Base-by-base conservation (phyloP, 1,140 invertebrate species). In the Helicoverpa zea region DNA sequence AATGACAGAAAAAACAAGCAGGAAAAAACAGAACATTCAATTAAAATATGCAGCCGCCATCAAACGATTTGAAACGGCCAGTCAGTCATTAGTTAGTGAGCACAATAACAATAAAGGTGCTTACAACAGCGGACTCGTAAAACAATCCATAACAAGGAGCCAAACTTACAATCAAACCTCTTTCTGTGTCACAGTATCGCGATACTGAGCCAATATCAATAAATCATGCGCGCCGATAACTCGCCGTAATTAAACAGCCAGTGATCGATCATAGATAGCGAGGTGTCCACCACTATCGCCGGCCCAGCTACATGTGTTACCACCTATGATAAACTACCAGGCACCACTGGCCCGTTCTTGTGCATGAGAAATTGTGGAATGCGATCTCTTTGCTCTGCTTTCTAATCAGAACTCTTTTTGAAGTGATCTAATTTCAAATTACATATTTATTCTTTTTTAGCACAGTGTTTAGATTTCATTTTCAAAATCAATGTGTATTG, bases 201-300 rank as follows among this genome's bases (percentile, higher is more conserved):
- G 85, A 82, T 83, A 84, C 35, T 49, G 14, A 70, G 61, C 70
- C 82, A 88, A 86, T 86, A 85, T 87, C 85, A 87, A 89, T 89
- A 89, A 88, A 88, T 89, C 86, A 89, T 89, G 59, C 80, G 81
- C 49, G 18, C 56, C 82, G 88, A 89, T 89, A 89, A 85, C 82
- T 61, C 49, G 52, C 18, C 78, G 83, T 88, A 87, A 89, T 88
- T 88, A 88, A 83, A 87, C 84, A 84, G 54, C 61, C 64, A 61
- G 82, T 84, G 84, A 89, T 89, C 88, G 84, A 87, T 89, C 88
- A 88, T 79, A 66, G 66, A 77, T 85, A 85, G 80, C 84, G 76
- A 73, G 47, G 29, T 58, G 72, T 80, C 80, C 49, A 54, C 47
- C 47, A 51, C 43, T 58, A 54, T 29, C 66, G 49, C 18, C 16